Base-by-base conservation (phyloP, 1,140 invertebrate genomes). In the Drosophila repleta region DNA sequence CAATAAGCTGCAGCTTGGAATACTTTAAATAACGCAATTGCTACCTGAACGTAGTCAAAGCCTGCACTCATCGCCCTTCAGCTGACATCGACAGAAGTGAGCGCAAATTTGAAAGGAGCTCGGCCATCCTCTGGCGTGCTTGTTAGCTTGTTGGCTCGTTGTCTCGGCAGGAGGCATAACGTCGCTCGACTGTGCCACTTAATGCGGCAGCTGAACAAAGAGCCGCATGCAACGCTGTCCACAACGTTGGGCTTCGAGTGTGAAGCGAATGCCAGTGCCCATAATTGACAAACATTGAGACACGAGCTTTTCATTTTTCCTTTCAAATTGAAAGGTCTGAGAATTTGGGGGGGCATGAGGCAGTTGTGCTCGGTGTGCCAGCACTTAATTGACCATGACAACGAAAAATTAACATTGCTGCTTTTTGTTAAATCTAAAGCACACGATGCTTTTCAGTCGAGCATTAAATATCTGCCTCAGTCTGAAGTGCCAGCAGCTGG, bases 321-420 rank as follows among this genome's bases (percentile, higher is more conserved):
- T 65, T 64, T 61, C 20, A 20, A 60, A 37, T 41, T 68, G 21
- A 62, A 41, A 20, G 58, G 15, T 4, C 45, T 18, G 18, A 45
- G 64, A 13, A 11, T 10, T 10, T 13, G 8, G 4, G 7, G 3
- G 7, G 18, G 6, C 7, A 20, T 17, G 8, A 20, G 39, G 11
- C 52, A 37, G 43, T 45, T 41, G 68, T 18, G 20, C 20, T 39
- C 65, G 37, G 20, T 39, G 39, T 51, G 41, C 26, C n/a, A 55
- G 62, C 75, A 87, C 78, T 88, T 82, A 87, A 87, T 87, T 88
- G 83, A 76, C 83, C 83, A 79, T 79, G 82, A 87, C 82, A 87
- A 81, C 78, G 84, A 87, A 79, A 79, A 81, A 87, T 87, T 87
- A 87, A 76, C 82, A 81, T 87, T 87, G 26, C 49, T 52, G 51